Conservation (phyloP, 2,888 invertebrate species). For the Plutella xylostella region DNA sequence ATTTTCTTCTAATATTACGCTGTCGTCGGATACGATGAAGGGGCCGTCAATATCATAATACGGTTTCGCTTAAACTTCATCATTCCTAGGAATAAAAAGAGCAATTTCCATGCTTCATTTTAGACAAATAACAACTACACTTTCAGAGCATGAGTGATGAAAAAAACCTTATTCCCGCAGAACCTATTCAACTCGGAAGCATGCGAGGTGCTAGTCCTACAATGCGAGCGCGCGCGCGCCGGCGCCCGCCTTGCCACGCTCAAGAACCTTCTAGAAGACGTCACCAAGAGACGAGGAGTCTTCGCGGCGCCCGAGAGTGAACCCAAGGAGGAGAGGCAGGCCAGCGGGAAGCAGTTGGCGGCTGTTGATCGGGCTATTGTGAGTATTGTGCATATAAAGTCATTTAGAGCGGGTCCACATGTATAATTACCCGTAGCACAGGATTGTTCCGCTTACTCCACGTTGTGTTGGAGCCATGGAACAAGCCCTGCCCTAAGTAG, state of each 20-base stretch:
- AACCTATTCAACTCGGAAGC: slow-evolving; percentile 27
- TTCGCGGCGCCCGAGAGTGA: slow-evolving; percentile 21
- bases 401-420: not conserved
- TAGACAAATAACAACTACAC: too few relatives aligned
- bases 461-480: too few relatives aligned
- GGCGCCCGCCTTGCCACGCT: slow-evolving; percentile 29
- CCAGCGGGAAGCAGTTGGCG: slow-evolving; percentile 20
- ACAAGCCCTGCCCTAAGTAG: too few relatives aligned
- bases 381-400: slow-evolving; percentile 19
- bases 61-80: too few relatives aligned
- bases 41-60: too few relatives aligned
- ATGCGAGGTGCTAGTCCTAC: slow-evolving; percentile 40
- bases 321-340: slow-evolving; percentile 8
- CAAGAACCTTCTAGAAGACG: slow-evolving; percentile 24
- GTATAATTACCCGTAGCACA: too few relatives aligned
- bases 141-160: too few relatives aligned
- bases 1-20: too few relatives aligned
- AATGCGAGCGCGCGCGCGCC: slow-evolving; percentile 32
- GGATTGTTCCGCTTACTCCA: too few relatives aligned
- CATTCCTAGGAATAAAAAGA: too few relatives aligned
- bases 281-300: slow-evolving; percentile 24
- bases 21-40: too few relatives aligned
- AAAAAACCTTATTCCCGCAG: slow-evolving; percentile 19
- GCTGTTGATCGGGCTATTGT: slow-evolving; percentile 39
- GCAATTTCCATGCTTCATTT: too few relatives aligned